These are phyloP conservation scores for Macrotrachela quadricornifera DNA, from an alignment of 1,140 invertebrate species.

Conservation along the genomic window DNA sequence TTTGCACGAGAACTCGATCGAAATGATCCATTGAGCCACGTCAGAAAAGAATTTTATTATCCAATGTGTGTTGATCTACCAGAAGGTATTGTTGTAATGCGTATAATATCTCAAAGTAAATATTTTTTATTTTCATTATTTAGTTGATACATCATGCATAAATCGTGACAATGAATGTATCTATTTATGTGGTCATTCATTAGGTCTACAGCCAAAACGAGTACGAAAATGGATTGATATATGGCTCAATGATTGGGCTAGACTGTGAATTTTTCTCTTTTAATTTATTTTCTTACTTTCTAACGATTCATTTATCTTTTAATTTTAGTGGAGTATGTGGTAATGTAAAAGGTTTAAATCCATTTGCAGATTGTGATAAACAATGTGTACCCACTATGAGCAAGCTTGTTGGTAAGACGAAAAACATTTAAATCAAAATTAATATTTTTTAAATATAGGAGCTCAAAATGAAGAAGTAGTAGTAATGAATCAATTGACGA, in stretches of 20 bases:
- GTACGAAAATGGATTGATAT: constrained; percentile 23
- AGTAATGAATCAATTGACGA: constrained; percentile 38
- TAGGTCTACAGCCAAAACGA: constrained; percentile 34
- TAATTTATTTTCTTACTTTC: not conserved
- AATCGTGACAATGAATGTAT: constrained; percentile 23
- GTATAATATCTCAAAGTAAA: no score
- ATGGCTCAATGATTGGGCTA: constrained; percentile 33
- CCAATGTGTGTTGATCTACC: no score
- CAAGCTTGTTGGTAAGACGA: constrained; percentile 27
- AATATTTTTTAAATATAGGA: constrained; percentile 15
- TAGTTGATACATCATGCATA: no score
- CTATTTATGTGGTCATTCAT: constrained; percentile 38
- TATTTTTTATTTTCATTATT: no score
- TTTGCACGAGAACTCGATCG: no score
- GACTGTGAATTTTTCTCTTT: constrained; percentile 20
- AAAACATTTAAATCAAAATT: not conserved
- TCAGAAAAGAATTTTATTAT: no score
- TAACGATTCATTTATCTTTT: not conserved
- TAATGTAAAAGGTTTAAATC: constrained; percentile 30
- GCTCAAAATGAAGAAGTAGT: constrained; percentile 30
- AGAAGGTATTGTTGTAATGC: no score
- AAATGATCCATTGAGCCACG: no score
- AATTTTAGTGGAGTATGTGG: constrained; percentile 30
- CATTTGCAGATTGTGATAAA: constrained; percentile 33
- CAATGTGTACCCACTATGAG: constrained; percentile 18